A percentile compares a stretch with the other conserved stretches of the same genome.
phyloP scores from a whole-genome alignment of 2,113 vertebrate genomes.

The Psammodynastes pulverulentus region DNA sequence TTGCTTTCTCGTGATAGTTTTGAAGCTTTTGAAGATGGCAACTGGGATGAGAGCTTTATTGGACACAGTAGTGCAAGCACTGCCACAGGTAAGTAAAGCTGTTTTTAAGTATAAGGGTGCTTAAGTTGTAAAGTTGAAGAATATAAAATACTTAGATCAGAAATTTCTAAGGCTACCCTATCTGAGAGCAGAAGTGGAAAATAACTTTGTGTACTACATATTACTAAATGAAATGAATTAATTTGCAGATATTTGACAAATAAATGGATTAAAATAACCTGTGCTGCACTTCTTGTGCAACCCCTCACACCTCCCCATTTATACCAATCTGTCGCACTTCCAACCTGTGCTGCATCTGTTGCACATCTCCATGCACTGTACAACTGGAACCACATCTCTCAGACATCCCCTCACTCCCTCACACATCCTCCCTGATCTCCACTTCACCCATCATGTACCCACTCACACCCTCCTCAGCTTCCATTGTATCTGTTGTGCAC shows the following conservation, averaged over 20 bases:
- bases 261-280: neutral
- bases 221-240: neutral
- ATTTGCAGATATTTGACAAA: neutral
- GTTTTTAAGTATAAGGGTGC: neutral
- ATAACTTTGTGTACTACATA: neutral
- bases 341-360: neutral
- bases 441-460: neutral
- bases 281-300: neutral
- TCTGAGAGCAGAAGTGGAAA: neutral
- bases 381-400: neutral
- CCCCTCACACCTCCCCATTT: neutral
- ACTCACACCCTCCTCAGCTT: neutral
- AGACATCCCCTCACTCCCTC: neutral
- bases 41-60: slow-evolving; percentile 85
- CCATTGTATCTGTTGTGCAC: neutral
- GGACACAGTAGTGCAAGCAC: slow-evolving; percentile 85
- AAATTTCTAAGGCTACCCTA: neutral
- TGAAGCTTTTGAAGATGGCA: slow-evolving; percentile 89
- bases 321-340: neutral
- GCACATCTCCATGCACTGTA: neutral
- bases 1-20: slow-evolving; percentile 69
- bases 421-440: neutral
- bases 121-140: neutral
- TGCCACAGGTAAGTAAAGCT: slow-evolving; percentile 79
- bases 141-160: neutral